Base-by-base conservation (phyloP, 2,888 invertebrate species). In the Timema podura region DNA sequence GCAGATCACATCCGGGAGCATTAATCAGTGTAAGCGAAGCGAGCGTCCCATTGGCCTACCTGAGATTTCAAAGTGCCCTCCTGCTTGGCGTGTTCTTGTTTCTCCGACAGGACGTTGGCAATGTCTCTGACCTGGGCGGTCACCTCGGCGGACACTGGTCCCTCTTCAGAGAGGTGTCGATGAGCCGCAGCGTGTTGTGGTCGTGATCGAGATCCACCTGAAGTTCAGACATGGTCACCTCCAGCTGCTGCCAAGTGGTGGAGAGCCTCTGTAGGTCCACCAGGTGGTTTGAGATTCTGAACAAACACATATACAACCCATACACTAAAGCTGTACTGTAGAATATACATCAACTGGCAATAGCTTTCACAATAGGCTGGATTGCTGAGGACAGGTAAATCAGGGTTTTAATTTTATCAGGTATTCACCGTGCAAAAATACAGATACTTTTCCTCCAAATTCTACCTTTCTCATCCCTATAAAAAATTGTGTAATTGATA, bases 131-230 rank as follows among this genome's bases (percentile, higher is more conserved):
- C 73, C n/a, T 74, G 74, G 65, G 77, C 74, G 76, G 78, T 76
- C 74, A 77, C 76, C 76, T 77, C 77, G 77, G 77, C 77, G 77
- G 78, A 78, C 77, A 77, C 67, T 68, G 67, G 47, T 51, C 72
- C 69, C 70, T 72, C 57, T 70, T 70, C 64, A 73, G 73, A 44
- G 74, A 73, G 16, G 73, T 74, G 78, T 86, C 85, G 74, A 87
- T 78, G 74, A 84, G 81, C 51, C 83, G 81, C 69, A 88, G 81
- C 10, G 86, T 86, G 76, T 85, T 84, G 75, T 86, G 85, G 80
- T 93, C 93, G 74, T 91, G 89, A 48, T 89, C 86, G 67, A 93
- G 81, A 47, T 91, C 92, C 67, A 88, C 87, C 77, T 91, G 90
- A 73, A 93, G 86, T 79, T 92, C 92, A 15, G 89, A 87, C 69